phyloP scores from a whole-genome alignment of 2,888 invertebrate genomes.

The Pycnomerus fuliginosus region DNA sequence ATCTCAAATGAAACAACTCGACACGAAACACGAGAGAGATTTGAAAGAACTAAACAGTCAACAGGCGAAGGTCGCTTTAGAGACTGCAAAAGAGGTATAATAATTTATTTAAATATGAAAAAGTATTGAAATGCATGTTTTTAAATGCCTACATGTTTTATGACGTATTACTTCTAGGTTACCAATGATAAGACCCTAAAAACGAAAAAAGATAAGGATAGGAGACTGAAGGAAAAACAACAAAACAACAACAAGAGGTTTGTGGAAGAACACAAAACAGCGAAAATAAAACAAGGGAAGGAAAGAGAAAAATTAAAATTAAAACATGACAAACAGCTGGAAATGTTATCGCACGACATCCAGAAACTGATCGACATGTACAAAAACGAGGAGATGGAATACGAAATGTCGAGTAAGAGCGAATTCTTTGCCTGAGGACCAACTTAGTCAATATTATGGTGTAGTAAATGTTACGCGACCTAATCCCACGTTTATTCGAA shows the following conservation, averaged over 20 bases:
- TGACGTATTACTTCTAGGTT: constrained; percentile 34
- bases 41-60: constrained; percentile 92
- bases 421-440: constrained; percentile 82
- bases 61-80: constrained; percentile 96
- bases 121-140: background rate
- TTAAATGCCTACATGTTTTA: background rate
- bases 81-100: constrained; percentile 88
- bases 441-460: too few species aligned
- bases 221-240: constrained; percentile 89
- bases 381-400: constrained; percentile 90
- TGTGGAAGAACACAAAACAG: constrained; percentile 89
- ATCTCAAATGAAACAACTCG: constrained; percentile 84
- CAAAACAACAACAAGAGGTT: constrained; percentile 98
- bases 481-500: too few species aligned
- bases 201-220: constrained; percentile 96
- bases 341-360: constrained; percentile 84
- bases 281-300: constrained; percentile 85
- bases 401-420: constrained; percentile 82
- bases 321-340: constrained; percentile 89
- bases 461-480: too few species aligned
- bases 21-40: constrained; percentile 89
- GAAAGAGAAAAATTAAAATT: constrained; percentile 91
- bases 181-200: constrained; percentile 94
- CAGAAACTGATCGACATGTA: constrained; percentile 91
- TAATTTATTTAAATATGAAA: constrained; percentile 5